A percentile compares a stretch with the other conserved stretches of the same genome.
These are phyloP conservation scores for Drosophila pegasa DNA, from an alignment of 2,888 invertebrate species.

Conservation along the genomic window DNA sequence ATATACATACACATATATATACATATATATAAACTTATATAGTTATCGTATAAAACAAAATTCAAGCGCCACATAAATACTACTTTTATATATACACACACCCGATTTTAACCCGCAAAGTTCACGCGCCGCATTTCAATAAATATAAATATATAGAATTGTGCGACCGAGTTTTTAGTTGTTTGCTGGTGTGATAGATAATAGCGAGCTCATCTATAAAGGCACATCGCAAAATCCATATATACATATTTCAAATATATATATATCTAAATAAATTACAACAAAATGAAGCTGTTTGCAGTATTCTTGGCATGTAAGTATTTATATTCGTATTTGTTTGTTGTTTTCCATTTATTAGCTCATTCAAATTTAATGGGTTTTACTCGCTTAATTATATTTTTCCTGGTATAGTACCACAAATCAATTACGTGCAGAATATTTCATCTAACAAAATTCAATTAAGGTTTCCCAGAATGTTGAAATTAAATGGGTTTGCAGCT, in stretches of 20 bases:
- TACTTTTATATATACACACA: conserved; percentile 21
- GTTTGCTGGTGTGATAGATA: conserved; percentile 32
- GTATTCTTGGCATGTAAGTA: conserved; percentile 79
- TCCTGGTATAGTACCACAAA: conserved; percentile 2
- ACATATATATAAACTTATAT: conserved; percentile 34
- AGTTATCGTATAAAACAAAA: conserved; percentile 47
- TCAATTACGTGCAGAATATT: not conserved
- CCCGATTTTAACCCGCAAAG: conserved; percentile 56
- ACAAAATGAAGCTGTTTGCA: conserved; percentile 79
- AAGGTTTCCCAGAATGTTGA: conserved; percentile 29
- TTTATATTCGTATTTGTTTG: not conserved
- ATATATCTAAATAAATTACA: conserved; percentile 21
- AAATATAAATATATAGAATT: conserved; percentile 44
- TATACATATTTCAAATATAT: not conserved
- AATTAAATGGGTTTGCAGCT: not conserved
- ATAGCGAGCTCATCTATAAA: conserved; percentile 26
- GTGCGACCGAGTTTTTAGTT: conserved; percentile 51
- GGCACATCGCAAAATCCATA: conserved; percentile 24
- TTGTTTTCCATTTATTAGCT: not conserved
- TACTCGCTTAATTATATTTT: not conserved
- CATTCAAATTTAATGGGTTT: conserved; percentile 4
- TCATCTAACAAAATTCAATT: not conserved
- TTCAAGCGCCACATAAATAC: conserved; percentile 52
- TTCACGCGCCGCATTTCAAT: conserved; percentile 53
- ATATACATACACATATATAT: conserved; percentile 6